Evolutionary conservation across 1,140 invertebrate species (phyloP), one percentile per base, ranked within the genome.

Genomic region (Drosophila malerkotliana): DNA sequence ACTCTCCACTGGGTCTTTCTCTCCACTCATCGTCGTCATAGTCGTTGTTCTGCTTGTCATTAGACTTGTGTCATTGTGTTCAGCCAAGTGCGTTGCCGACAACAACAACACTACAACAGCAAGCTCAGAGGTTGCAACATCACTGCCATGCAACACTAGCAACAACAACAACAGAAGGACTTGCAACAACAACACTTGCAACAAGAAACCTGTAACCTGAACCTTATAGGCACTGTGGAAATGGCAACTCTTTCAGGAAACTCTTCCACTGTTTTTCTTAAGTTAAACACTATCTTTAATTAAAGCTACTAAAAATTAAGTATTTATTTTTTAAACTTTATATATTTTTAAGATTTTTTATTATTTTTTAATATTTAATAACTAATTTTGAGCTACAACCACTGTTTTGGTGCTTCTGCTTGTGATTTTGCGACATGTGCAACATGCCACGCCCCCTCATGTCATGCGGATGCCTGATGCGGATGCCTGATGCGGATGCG

Each of bases 41-140:
- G 61, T 73, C 58, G 77, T 79, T 72, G 77, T 79, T 72, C 77
- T 80, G 77, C 77, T 76, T 80, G 77, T 80, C 77, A 80, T 80
- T 80, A 80, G 77, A 80, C 73, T 80, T 80, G 76, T 80, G 77
- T 64, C 77, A 80, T 80, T 80, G 77, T 80, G 77, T 80, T 80
- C 77, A 80, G 72, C 77, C 77, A 80, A 80, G 77, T 80, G 77
- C 77, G 77, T 58, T 71, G 64, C 66, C 66, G 55, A 60, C 62
- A 54, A 51, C 61, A 53, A 44, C 49, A 30, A 32, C 15, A 52
- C n/a, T n/a, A 10, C 45, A 52, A 18, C 63, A 67, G 4, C 41
- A 32, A 8, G 53, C 10, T n/a, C 58, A 60, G 32, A 28, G 26
- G 3, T 56, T 61, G 14, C 57, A 60, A 3, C 61, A 60, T 4